Evolutionary conservation across 1,140 invertebrate genomes (phyloP).

Genomic region (Teleogryllus occipitalis): DNA sequence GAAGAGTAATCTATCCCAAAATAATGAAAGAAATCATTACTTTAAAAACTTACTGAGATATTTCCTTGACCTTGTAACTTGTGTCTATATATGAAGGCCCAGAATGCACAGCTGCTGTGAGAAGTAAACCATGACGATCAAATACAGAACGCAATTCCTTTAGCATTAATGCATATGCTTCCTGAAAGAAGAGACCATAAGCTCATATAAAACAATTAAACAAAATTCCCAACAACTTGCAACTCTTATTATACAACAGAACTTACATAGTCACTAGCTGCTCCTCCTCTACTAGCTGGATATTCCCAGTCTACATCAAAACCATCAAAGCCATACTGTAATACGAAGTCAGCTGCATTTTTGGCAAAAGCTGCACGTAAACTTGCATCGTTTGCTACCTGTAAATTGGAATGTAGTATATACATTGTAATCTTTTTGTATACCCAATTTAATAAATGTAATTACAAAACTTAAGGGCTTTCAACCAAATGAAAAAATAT

Average conservation of each 20-base stretch:
- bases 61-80: constrained; percentile 49
- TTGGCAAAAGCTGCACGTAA: constrained; percentile 50
- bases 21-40: constrained; percentile 3
- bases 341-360: constrained; percentile 48
- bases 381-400: constrained; percentile 43
- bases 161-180: constrained; percentile 37
- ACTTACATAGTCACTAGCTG: constrained; percentile 39
- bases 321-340: constrained; percentile 64
- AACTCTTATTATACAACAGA: background rate
- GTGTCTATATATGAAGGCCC: constrained; percentile 40
- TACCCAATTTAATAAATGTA: background rate
- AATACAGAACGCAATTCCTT: constrained; percentile 42
- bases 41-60: constrained; percentile 33
- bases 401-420: constrained; percentile 14
- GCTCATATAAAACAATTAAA: background rate
- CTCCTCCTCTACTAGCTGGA: constrained; percentile 55
- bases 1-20: background rate
- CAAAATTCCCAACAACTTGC: background rate
- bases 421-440: background rate
- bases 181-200: constrained; percentile 8
- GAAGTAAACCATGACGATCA: constrained; percentile 33
- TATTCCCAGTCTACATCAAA: constrained; percentile 80
- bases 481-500: background rate
- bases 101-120: constrained; percentile 54
- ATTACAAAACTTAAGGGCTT: too few relatives aligned